Base-by-base conservation (phyloP, 2,113 vertebrate species). In the Entosphenus tridentatus region DNA sequence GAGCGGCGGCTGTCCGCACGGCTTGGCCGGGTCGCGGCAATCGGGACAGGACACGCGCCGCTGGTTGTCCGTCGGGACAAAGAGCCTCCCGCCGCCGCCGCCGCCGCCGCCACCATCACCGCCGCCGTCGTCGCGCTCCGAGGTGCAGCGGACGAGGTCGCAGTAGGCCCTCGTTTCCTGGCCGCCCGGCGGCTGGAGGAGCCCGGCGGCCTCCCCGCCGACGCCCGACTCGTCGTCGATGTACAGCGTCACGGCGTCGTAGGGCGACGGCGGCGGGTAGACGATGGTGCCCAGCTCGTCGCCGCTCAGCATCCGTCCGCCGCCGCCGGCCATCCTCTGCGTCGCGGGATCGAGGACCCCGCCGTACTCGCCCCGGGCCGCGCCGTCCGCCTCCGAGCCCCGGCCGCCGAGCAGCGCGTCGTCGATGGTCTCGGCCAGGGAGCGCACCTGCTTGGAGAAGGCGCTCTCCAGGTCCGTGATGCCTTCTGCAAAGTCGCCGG, bases 381-480 rank as follows among this genome's bases (percentile, higher is more conserved):
- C 77, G 73, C 80, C 81, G 77, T 78, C 81, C 76, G 74, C 85
- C 82, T 77, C 84, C 77, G 73, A 77, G 73, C 81, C 83, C 10
- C 83, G 80, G 56, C 85, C 86, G 77, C 86, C 88, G 71, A 84
- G 88, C 58, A 92, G 78, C 55, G 87, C 86, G 62, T 89, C 85
- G 2, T 92, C 88, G 67, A 92, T 90, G 54, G 88, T 88, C 76
- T 89, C 87, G 12, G 88, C 88, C 72, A 90, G 76, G 71, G 84
- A 86, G 73, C 88, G 88, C 54, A 90, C 88, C 84, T 92, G 88
- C 79, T 88, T 88, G 74, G 84, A 84, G 78, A 92, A 92, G 78
- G 84, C 82, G 72, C 88, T 86, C 72, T 92, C 86, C 3, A 87
- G 72, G 70, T 84, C 85, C 1, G 86, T 85, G 79, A 84, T 86